Base-by-base conservation (phyloP, 2,888 invertebrate species). In the Drosophila melanosoma region DNA sequence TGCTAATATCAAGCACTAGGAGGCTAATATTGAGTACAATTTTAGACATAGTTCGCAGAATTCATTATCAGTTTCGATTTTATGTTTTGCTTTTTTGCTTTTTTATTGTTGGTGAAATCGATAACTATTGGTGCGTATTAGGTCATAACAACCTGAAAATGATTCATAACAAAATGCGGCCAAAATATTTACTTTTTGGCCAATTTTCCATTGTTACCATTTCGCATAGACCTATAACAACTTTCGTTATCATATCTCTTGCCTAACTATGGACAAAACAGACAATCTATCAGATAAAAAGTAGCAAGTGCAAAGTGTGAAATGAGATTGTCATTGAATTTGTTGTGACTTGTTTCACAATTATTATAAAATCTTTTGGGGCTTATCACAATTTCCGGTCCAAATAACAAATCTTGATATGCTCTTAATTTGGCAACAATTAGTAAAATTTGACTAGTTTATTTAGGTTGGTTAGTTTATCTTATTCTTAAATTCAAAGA, bases 41-140 rank as follows among this genome's bases (percentile, higher is more conserved):
- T 54, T 74, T 52, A 40, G 52, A 38, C 64, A 62, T 26, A 69
- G 64, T 70, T 80, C 53, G 54, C 59, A 68, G 65, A 76, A 71
- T 23, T 23, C 35, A 35, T 42, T 60, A 80, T 71, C 76, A 56
- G 15, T 11, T 53, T 3, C 20, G 12, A 17, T 10, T 62, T 17
- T 26, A 51, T 33, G 23, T 29, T 32, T n/a, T 20, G 23, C 45
- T 29, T 67, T 45, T 48, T 20, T 45, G 6, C 23, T 49, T 29
- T 20, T 20, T 12, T 56, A n/a, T 29, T 38, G 26, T n/a, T 56
- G 60, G 23, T 33, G 23, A 40, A 35, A 42, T 26, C 48, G 57
- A 63, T 62, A 17, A 17, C 11, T 17, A 17, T 17, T 32, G 42
- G 75, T 79, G 53, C 52, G 64, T 61, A 61, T 74, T 75, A 74